Percentiles rank a stretch among this genome's conserved stretches.
Conservation (phyloP, 1,140 invertebrate species). For the Cydia strobilella region DNA sequence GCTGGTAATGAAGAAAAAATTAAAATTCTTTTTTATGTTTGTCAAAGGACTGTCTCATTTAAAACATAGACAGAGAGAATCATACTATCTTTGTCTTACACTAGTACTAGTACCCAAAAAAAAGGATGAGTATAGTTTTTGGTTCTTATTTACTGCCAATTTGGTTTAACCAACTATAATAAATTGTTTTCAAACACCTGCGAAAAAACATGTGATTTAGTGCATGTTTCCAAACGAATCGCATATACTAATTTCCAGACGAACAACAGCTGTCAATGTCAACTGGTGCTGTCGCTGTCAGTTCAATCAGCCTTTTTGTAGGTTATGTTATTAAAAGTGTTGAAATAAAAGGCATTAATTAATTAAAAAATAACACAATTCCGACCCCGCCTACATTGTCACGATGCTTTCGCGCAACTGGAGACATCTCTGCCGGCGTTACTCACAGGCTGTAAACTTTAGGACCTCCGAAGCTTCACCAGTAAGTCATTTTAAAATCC, state of each 20-base stretch:
- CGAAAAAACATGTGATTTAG: no score
- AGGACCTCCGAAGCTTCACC: conserved; percentile 65
- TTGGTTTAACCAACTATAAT: no score
- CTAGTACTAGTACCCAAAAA: no score
- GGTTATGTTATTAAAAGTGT: conserved; percentile 5
- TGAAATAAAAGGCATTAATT: not conserved
- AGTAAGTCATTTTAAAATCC: conserved; percentile 50
- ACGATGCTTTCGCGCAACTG: conserved; percentile 67
- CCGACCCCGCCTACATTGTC: not conserved
- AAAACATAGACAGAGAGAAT: no score
- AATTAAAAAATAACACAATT: conserved; percentile 3
- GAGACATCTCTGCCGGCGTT: conserved; percentile 61
- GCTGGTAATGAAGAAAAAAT: no score
- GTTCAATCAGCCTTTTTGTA: conserved; percentile 1
- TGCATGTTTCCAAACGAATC: not conserved
- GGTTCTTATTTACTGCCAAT: no score
- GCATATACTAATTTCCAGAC: not conserved
- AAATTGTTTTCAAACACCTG: no score
- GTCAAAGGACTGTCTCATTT: no score
- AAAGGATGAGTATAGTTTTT: no score
- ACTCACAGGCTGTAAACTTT: conserved; percentile 66
- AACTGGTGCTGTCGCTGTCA: not conserved
- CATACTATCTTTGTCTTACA: no score
- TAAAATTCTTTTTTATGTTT: no score
- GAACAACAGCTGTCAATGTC: not conserved